Percentiles rank a stretch among this genome's conserved stretches.
phyloP scores from a whole-genome alignment of 1,140 invertebrate genomes.

The Brachionus sp. region DNA sequence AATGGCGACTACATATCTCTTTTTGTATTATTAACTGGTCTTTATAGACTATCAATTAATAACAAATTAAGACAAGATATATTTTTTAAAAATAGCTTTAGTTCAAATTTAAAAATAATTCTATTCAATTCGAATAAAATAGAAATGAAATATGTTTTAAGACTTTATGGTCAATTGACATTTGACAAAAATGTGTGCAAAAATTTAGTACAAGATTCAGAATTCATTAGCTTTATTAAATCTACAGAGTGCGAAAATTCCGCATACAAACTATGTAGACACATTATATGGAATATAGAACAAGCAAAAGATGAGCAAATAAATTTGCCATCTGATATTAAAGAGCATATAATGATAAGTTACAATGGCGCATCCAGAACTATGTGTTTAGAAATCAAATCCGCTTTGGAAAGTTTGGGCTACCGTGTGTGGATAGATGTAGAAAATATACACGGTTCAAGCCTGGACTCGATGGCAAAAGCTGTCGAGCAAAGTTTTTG shows the following conservation, averaged over 20 bases:
- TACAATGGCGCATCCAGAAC: neutral
- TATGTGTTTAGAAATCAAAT: slow-evolving; percentile 26
- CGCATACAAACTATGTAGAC: neutral
- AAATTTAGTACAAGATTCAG: neutral
- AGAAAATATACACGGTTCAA: slow-evolving; percentile 49
- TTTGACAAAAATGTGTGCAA: neutral
- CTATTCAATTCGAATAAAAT: neutral
- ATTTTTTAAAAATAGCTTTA: slow-evolving; percentile 2
- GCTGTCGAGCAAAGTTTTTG: slow-evolving; percentile 56
- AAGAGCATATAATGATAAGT: slow-evolving; percentile 38
- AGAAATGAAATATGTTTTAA: neutral
- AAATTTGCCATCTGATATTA: neutral
- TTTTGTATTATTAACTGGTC: neutral
- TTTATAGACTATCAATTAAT: slow-evolving; percentile 13
- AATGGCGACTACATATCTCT: neutral
- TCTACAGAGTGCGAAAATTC: neutral
- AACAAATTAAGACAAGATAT: neutral
- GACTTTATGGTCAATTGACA: neutral
- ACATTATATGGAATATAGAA: slow-evolving; percentile 33
- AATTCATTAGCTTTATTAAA: neutral
- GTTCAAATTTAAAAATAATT: neutral
- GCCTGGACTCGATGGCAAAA: slow-evolving; percentile 57
- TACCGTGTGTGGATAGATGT: slow-evolving; percentile 48
- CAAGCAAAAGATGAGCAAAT: neutral
- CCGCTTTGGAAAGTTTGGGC: neutral